These are phyloP conservation scores for Oligia fasciuncula DNA, from an alignment of 2,888 invertebrate genomes.

Conservation along the genomic window DNA sequence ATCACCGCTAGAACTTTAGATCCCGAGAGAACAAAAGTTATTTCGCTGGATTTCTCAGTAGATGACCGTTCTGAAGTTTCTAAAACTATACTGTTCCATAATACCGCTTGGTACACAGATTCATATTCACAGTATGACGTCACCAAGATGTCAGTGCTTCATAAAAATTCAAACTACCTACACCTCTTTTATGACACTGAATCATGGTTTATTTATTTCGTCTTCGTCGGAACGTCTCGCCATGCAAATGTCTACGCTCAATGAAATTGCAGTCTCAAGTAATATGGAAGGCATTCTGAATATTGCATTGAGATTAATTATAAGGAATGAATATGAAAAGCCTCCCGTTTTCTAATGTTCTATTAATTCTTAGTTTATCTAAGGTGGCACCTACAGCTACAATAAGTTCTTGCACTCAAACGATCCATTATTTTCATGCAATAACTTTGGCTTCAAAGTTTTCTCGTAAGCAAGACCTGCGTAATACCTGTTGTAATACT, in stretches of 20 bases:
- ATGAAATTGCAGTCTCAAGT: slow-evolving; percentile 45
- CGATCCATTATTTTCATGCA: neutral
- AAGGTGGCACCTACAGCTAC: no score
- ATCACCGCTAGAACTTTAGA: slow-evolving; percentile 1
- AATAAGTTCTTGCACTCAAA: neutral
- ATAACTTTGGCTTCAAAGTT: neutral
- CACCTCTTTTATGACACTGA: slow-evolving; percentile 46
- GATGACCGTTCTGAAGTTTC: slow-evolving; percentile 1
- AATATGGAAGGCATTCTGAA: slow-evolving; percentile 5
- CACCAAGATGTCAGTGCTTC: slow-evolving; percentile 30
- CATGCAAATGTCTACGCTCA: slow-evolving; percentile 57
- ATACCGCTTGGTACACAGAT: neutral
- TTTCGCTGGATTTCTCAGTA: neutral
- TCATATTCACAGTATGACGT: slow-evolving; percentile 28
- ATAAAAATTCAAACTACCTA: slow-evolving; percentile 41
- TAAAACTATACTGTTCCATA: slow-evolving; percentile 5
- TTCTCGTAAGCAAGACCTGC: neutral
- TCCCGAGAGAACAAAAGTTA: slow-evolving; percentile 18
- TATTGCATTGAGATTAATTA: slow-evolving; percentile 15
- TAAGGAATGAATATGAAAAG: neutral
- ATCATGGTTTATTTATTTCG: slow-evolving; percentile 55
- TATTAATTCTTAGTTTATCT: neutral
- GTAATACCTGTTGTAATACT: no score
- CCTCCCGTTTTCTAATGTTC: neutral
- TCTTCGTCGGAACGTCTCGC: slow-evolving; percentile 45